Evolutionary conservation across 2,888 invertebrate genomes (phyloP).

Genomic region (Nymphalis c-album): DNA sequence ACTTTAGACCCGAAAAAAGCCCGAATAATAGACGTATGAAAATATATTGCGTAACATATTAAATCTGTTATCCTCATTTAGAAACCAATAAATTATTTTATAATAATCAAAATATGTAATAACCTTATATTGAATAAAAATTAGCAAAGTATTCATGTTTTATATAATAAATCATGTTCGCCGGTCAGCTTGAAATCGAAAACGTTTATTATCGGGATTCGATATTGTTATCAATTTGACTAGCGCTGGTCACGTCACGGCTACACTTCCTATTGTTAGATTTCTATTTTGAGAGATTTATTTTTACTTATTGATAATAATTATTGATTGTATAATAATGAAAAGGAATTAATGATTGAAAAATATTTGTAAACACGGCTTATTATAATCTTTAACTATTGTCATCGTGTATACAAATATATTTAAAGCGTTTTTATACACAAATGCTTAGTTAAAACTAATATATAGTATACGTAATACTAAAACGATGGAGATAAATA

Average conservation of each 20-base stretch:
- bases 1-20: no score
- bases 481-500: no score
- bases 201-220: slow-evolving; percentile 50
- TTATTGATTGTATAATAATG: background rate
- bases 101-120: background rate
- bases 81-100: background rate
- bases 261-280: slow-evolving; percentile 46
- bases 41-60: no score
- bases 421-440: background rate
- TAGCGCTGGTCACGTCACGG: slow-evolving; percentile 51
- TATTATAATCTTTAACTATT: background rate
- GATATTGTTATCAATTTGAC: slow-evolving; percentile 28
- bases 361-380: background rate
- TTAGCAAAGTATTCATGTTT: slow-evolving; percentile 65
- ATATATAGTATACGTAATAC: no score
- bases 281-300: background rate
- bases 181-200: slow-evolving; percentile 45
- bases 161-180: slow-evolving; percentile 60
- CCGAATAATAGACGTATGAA: no score
- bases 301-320: slow-evolving; percentile 6
- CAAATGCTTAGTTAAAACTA: no score
- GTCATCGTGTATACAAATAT: background rate
- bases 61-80: background rate
- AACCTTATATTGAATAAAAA: slow-evolving; percentile 43
- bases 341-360: slow-evolving; percentile 2